Conservation (phyloP, 2,113 vertebrate genomes). For the Physeter macrocephalus region DNA sequence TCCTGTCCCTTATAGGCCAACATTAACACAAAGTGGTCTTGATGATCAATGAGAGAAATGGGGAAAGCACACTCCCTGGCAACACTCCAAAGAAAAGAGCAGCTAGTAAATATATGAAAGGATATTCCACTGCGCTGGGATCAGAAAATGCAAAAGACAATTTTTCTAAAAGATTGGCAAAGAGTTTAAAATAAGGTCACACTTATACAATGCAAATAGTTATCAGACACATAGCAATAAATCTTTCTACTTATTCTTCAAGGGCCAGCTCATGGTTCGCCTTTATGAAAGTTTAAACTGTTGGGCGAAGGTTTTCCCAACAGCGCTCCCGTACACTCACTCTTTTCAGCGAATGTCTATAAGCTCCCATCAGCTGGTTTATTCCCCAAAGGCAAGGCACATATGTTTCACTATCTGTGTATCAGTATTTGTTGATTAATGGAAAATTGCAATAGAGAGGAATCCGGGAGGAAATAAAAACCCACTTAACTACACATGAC, state of each 20-base stretch:
- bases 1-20: slow-evolving; percentile 15
- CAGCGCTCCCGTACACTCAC: rapidly evolving
- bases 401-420: neutral
- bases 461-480: neutral
- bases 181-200: slow-evolving; percentile 18
- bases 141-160: neutral
- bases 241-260: neutral
- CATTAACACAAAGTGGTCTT: slow-evolving; percentile 19
- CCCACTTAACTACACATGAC: neutral
- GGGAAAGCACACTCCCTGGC: neutral
- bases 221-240: neutral
- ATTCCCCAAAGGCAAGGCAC: neutral
- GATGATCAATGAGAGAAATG: slow-evolving; percentile 33
- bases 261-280: neutral
- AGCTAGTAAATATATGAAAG: neutral
- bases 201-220: neutral
- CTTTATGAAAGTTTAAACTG: neutral
- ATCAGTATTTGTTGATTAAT: neutral
- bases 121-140: neutral
- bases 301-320: neutral
- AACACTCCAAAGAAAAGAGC: slow-evolving; percentile 16
- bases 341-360: neutral
- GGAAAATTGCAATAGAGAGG: neutral
- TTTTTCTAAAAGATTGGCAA: slow-evolving; percentile 19
- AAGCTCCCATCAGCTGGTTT: neutral